phyloP scores from a whole-genome alignment of 2,113 vertebrate species.

The Dromiciops gliroides region DNA sequence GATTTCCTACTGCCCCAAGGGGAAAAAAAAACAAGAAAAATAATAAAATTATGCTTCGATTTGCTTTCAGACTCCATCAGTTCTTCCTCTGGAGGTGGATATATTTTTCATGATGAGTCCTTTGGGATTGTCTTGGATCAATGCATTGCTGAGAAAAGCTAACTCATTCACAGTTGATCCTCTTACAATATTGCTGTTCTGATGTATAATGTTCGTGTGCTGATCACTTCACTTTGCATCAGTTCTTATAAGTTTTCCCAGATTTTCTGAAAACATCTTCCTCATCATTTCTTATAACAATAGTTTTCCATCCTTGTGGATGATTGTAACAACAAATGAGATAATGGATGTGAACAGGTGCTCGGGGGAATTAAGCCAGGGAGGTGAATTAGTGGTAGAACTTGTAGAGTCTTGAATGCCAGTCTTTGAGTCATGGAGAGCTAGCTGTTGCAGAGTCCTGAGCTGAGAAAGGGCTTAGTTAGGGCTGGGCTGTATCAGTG shows the following conservation, averaged over 20 bases:
- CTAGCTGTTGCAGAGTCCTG: neutral
- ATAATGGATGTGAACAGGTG: neutral
- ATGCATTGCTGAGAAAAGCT: neutral
- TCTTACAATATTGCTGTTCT: neutral
- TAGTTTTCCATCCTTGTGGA: neutral
- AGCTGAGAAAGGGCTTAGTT: neutral
- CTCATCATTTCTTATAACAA: neutral
- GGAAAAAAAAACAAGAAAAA: neutral
- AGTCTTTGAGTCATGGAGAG: neutral
- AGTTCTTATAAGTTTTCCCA: neutral
- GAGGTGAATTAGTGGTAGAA: neutral
- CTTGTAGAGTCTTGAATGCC: neutral
- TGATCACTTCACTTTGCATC: neutral
- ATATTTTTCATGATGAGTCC: neutral
- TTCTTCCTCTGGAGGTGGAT: neutral
- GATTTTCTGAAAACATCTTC: neutral
- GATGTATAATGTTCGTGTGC: neutral
- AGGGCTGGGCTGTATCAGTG: neutral
- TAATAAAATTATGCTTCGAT: neutral
- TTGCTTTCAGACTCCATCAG: neutral
- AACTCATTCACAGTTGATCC: neutral
- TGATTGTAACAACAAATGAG: neutral
- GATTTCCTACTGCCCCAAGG: no score
- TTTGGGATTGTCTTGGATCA: neutral
- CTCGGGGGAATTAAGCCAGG: neutral